Percentiles rank a stretch among this genome's conserved stretches.
phyloP scores from a whole-genome alignment of 2,888 invertebrate genomes.

The Macrophya alboannulata region DNA sequence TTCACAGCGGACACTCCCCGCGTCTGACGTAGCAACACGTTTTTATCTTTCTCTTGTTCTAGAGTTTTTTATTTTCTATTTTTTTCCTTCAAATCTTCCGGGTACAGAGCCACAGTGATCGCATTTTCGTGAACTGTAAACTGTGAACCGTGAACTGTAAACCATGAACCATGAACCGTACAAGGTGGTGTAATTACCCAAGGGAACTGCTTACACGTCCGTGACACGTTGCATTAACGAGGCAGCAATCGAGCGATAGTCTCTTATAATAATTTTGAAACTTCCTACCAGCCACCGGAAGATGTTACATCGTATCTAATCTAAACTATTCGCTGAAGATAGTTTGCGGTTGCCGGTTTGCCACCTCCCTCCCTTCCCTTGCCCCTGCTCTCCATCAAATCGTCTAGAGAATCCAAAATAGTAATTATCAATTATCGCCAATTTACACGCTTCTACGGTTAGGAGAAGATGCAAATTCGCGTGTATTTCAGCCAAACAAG shows the following conservation, averaged over 20 bases:
- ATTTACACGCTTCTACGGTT: slow-evolving; percentile 23
- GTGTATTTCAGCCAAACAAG: slow-evolving; percentile 16
- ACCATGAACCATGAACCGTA: slow-evolving; percentile 43
- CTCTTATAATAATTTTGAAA: slow-evolving; percentile 47
- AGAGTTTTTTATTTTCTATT: background rate
- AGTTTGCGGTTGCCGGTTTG: slow-evolving; percentile 40
- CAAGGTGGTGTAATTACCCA: slow-evolving; percentile 44
- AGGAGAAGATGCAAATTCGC: slow-evolving; percentile 17
- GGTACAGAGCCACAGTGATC: background rate
- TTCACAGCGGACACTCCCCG: background rate
- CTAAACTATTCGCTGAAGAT: slow-evolving; percentile 29
- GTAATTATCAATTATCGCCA: slow-evolving; percentile 50
- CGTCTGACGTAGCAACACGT: background rate
- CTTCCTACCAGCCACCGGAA: slow-evolving; percentile 17
- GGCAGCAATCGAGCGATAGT: slow-evolving; percentile 48
- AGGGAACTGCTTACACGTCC: slow-evolving; percentile 39
- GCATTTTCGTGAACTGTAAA: background rate
- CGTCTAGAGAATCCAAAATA: slow-evolving; percentile 6
- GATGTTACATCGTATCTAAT: background rate
- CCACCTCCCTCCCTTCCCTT: background rate
- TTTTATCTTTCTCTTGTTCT: background rate
- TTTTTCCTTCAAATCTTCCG: background rate
- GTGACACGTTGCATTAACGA: slow-evolving; percentile 49
- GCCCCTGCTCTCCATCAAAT: background rate
- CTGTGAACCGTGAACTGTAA: slow-evolving; percentile 1